Evolutionary conservation across 2,888 invertebrate genomes (phyloP).

Genomic region (Panopea generosa): DNA sequence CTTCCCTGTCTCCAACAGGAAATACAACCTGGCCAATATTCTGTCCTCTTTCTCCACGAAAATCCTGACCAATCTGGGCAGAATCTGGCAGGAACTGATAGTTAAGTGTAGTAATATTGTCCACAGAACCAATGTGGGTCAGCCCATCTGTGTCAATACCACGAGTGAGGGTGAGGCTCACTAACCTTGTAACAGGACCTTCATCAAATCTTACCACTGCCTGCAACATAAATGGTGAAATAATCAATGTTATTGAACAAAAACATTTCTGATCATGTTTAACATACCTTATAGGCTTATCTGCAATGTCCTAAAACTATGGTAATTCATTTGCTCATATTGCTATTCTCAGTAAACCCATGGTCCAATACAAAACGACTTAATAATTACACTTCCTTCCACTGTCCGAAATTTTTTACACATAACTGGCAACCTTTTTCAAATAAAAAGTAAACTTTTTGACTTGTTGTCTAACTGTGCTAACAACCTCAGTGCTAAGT

Average conservation of each 20-base stretch:
- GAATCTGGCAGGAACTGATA: slow-evolving; percentile 66
- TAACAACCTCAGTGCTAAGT: no score
- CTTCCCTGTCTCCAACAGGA: slow-evolving; percentile 64
- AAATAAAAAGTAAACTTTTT: no score
- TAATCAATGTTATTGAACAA: neutral
- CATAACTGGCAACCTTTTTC: no score
- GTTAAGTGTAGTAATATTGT: slow-evolving; percentile 69
- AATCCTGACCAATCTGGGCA: slow-evolving; percentile 73
- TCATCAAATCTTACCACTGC: slow-evolving; percentile 77
- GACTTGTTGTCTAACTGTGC: no score
- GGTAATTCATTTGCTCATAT: no score
- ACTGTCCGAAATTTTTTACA: no score
- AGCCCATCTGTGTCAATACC: slow-evolving; percentile 75
- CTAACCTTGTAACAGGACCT: slow-evolving; percentile 55
- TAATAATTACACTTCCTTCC: no score
- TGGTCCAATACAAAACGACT: no score
- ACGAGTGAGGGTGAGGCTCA: slow-evolving; percentile 70
- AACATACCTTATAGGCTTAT: neutral
- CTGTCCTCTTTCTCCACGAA: slow-evolving; percentile 57
- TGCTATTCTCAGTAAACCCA: no score
- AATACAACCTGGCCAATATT: slow-evolving; percentile 76
- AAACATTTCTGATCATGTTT: neutral
- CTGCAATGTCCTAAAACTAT: no score
- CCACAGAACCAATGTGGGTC: slow-evolving; percentile 75
- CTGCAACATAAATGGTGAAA: slow-evolving; percentile 61